Evolutionary conservation across 2,113 vertebrate species (phyloP), one percentile per base, ranked within the genome.

Genomic region (Forbesichthys agassizii): DNA sequence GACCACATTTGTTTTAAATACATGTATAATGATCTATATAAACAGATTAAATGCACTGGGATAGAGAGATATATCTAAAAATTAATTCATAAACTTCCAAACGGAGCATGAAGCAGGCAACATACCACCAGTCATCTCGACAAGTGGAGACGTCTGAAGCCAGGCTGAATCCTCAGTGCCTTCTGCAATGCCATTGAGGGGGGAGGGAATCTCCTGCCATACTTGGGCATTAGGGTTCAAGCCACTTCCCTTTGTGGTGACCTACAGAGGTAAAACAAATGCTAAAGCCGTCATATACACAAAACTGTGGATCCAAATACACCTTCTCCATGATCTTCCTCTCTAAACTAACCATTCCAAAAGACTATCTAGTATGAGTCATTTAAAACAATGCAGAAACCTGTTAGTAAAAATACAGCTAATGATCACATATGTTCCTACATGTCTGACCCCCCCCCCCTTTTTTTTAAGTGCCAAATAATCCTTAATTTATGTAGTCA

Each of bases 151-250:
- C 27, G 91, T 80, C 59, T 95, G 93, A 64, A 93, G 89, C 96
- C 95, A 98, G 53, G 91, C 77, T 69, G 93, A 92, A 69, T 95
- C 93, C 4, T 91, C 86, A 55, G 92, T 91, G 83, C 89, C 94
- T 68, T 79, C 88, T n/a, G 90, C 83, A 60, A 89, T 83, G 81
- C 94, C 93, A 13, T 74, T 86, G 11, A 92, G 93, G 77, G 93
- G 94, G 53, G 93, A 84, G 69, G 96, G 93, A 60, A 93, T 91
- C 84, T 97, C 95, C 77, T 98, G 98, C 97, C 97, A 99, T 81
- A 99, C 96, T 90, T 99, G 96, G 33, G 97, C 98, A 66, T 99
- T 98, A 42, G 98, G 98, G 90, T 99, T 99, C 84, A 99, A 91
- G 85, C 94, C 94, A 55, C 95, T 93, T 87, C 95, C 96, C 90